Conservation (phyloP, 2,888 invertebrate species). For the Siphlonurus alternatus region DNA sequence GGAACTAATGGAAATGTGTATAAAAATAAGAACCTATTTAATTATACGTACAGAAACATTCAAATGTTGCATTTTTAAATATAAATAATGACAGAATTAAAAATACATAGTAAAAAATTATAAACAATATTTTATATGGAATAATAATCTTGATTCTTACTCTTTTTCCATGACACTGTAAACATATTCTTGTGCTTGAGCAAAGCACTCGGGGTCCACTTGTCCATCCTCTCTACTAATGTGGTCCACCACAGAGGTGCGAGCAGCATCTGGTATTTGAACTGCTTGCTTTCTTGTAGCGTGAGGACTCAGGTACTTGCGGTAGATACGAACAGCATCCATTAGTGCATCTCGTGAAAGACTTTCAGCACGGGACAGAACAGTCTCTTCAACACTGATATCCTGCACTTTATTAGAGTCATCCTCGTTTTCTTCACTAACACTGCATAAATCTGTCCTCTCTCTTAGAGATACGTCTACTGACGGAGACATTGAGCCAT, state of each 20-base stretch:
- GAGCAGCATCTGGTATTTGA: conserved; percentile 38
- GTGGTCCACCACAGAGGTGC: conserved; percentile 43
- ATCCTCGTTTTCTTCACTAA: background rate
- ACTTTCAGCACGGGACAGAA: background rate
- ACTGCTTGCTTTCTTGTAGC: conserved; percentile 19
- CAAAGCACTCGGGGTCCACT: conserved; percentile 52
- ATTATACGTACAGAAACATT: too few relatives aligned
- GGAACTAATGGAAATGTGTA: too few relatives aligned
- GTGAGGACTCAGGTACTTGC: background rate
- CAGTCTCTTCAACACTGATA: background rate
- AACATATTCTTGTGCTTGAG: conserved; percentile 50
- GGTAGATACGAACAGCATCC: background rate
- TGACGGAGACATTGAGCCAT: background rate
- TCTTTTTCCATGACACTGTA: conserved; percentile 49
- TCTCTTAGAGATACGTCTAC: background rate
- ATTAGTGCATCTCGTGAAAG: background rate
- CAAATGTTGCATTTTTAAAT: too few relatives aligned
- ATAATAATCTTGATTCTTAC: conserved; percentile 24
- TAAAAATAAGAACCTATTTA: too few relatives aligned
- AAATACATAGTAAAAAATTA: too few relatives aligned
- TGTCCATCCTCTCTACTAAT: conserved; percentile 48
- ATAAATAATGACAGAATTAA: too few relatives aligned
- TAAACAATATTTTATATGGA: background rate
- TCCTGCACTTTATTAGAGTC: too few relatives aligned
- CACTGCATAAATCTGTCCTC: background rate